A percentile compares a stretch with the other conserved stretches of the same genome.
Evolutionary conservation across 1,140 invertebrate genomes (phyloP).

Genomic region (Conopomorpha cramerella): DNA sequence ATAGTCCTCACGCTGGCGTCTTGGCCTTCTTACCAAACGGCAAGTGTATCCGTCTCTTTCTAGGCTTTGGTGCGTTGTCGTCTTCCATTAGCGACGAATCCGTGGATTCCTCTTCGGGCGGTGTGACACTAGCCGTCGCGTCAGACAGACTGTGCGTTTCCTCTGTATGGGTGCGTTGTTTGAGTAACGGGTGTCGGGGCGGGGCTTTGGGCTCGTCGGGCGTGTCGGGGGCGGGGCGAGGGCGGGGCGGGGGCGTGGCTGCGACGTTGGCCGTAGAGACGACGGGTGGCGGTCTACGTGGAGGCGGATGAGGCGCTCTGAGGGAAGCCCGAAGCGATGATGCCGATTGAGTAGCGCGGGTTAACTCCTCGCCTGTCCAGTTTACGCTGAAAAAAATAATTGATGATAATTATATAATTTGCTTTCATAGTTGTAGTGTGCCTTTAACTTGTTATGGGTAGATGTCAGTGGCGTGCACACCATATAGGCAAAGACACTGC

Average conservation of each 20-base stretch:
- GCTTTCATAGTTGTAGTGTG: too few species aligned
- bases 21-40: conserved; percentile 46
- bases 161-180: conserved; percentile 20
- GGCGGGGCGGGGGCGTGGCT: conserved; percentile 19
- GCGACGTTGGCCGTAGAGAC: too few species aligned
- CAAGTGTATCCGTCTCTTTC: conserved; percentile 34
- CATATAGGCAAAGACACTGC: too few species aligned
- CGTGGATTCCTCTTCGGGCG: conserved; percentile 44
- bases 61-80: conserved; percentile 30
- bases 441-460: too few species aligned
- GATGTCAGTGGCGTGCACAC: too few species aligned
- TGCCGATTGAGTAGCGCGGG: conserved; percentile 18
- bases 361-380: conserved; percentile 32
- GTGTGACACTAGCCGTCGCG: conserved; percentile 23
- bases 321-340: conserved; percentile 25
- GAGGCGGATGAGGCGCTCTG: conserved; percentile 22
- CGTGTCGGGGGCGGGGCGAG: conserved; percentile 28
- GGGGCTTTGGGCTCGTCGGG: conserved; percentile 20
- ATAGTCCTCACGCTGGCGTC: conserved; percentile 51
- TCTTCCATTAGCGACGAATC: conserved; percentile 48
- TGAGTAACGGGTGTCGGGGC: conserved; percentile 19
- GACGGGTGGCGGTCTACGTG: conserved; percentile 20
- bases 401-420: neutral
- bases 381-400: conserved; percentile 20
- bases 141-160: conserved; percentile 4